Evolutionary conservation across 2,797 vertebrate species (phyloP).

Genomic region (Leucoraja ocellata): DNA sequence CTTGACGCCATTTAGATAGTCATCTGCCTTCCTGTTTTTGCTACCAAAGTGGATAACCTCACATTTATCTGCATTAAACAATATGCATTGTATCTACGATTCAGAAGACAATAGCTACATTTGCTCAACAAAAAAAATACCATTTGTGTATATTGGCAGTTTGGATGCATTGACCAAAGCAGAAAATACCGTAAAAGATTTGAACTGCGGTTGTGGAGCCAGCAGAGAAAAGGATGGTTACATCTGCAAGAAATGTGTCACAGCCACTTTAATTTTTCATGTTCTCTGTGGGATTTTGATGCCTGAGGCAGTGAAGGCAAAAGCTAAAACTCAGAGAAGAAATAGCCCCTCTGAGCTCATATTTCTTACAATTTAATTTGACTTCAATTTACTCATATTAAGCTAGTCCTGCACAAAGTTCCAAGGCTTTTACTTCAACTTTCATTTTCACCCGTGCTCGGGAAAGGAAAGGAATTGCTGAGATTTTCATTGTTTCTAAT

Average conservation of each 20-base stretch:
- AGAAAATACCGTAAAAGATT: neutral
- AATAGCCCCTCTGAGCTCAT: neutral
- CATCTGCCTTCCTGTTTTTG: too few species aligned
- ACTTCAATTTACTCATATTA: neutral
- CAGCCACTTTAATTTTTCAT: neutral
- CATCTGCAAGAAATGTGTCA: neutral
- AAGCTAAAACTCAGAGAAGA: neutral
- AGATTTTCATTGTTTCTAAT: neutral
- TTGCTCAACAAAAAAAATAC: neutral
- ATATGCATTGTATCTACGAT: neutral
- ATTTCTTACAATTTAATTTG: constrained; percentile 7
- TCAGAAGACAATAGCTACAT: neutral
- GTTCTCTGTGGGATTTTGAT: neutral
- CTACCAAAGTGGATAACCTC: too few species aligned
- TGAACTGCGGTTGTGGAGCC: neutral
- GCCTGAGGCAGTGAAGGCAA: neutral
- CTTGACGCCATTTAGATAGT: too few species aligned
- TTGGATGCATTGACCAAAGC: neutral
- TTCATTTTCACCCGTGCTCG: neutral
- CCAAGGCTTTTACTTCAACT: neutral
- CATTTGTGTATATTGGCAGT: neutral
- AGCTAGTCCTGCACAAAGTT: neutral
- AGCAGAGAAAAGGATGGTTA: neutral
- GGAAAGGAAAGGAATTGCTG: neutral
- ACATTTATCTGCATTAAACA: too few species aligned